phyloP scores from a whole-genome alignment of 1,140 invertebrate genomes.

The Penaeus chinensis region DNA sequence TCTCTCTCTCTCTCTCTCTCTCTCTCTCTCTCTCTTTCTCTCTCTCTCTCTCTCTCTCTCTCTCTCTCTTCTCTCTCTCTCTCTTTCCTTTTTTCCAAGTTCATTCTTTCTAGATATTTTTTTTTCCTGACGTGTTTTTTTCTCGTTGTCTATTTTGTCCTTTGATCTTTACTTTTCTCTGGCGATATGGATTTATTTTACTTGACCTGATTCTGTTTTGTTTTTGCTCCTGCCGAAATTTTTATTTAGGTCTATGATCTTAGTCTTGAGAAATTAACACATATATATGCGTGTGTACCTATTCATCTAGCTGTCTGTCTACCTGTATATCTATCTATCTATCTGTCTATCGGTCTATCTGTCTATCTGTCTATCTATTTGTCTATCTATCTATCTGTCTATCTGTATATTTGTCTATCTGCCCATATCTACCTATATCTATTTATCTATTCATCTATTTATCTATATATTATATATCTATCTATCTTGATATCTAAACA shows the following conservation, averaged over 20 bases:
- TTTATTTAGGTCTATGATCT: no score
- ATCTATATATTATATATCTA: not conserved
- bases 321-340: not conserved
- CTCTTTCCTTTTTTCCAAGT: not conserved
- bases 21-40: not conserved
- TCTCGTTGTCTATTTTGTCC: not conserved
- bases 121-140: not conserved
- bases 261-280: no score
- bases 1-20: not conserved
- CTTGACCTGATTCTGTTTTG: no score
- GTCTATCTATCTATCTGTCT: not conserved
- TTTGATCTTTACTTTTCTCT: no score
- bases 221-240: no score
- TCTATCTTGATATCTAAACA: no score
- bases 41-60: not conserved
- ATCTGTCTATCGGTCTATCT: not conserved
- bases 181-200: no score
- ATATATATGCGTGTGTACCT: no score
- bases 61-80: not conserved
- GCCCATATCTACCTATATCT: not conserved
- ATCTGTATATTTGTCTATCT: not conserved
- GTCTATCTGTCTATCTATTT: not conserved
- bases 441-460: not conserved
- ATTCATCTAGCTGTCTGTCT: no score
- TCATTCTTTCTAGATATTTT: constrained; percentile 1